Percentiles rank a stretch among this genome's conserved stretches.
phyloP scores from a whole-genome alignment of 2,888 invertebrate species.

The Nymphalis urticae region DNA sequence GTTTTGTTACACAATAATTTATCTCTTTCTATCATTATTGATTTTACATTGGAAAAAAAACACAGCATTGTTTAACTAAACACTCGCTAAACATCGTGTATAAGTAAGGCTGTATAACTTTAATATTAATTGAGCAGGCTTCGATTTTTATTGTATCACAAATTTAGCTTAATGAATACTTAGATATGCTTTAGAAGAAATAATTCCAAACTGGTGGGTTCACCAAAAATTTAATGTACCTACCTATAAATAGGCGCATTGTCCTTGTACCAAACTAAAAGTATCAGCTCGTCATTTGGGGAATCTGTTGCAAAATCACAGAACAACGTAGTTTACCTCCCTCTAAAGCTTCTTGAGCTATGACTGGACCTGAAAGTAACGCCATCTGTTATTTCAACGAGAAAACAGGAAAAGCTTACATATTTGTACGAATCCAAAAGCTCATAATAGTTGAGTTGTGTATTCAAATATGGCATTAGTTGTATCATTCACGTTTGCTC shows the following conservation, averaged over 20 bases:
- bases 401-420: not conserved
- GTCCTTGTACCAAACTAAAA: conserved; percentile 84
- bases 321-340: conserved; percentile 76
- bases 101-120: too few species aligned
- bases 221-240: conserved; percentile 24
- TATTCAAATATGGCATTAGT: conserved; percentile 3
- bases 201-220: not conserved
- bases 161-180: too few species aligned
- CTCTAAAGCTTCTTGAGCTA: conserved; percentile 78
- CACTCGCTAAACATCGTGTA: too few species aligned
- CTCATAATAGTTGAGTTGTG: too few species aligned
- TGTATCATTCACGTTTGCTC: not conserved
- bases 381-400: conserved; percentile 10
- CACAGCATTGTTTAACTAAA: too few species aligned
- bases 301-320: conserved; percentile 81
- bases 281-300: conserved; percentile 79
- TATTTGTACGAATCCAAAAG: too few species aligned
- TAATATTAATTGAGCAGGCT: too few species aligned
- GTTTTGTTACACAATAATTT: too few species aligned
- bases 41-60: too few species aligned
- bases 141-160: too few species aligned
- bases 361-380: conserved; percentile 69
- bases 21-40: too few species aligned
- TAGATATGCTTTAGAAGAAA: not conserved
- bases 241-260: conserved; percentile 84